Base-by-base conservation (phyloP, 1,140 invertebrate species). In the Psilanteris sp. region DNA sequence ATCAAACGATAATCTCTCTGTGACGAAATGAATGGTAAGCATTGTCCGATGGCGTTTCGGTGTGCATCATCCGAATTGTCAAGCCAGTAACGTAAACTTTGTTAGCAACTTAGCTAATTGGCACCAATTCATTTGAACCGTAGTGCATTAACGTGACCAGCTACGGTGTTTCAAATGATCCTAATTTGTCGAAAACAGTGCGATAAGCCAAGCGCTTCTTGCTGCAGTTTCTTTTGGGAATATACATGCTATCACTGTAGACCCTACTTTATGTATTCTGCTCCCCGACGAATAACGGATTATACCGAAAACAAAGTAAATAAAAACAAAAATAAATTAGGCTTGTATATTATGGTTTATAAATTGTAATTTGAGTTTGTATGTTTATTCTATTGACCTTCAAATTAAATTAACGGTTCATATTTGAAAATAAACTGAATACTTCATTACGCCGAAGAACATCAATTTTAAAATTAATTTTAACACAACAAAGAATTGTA, bases 101-200 rank as follows among this genome's bases (percentile, higher is more conserved):
- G 55, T 79, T 70, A 57, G 20, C 13, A 73, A 77, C 55, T 77
- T 68, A 43, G 62, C 62, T 68, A 79, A 79, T 80, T 79, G 67
- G 66, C 43, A 50, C 46, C 41, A 55, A 77, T 75, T 68, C 26
- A 55, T 39, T 61, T 55, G 68, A 73, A 78, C 76, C 67, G 71
- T 44, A 48, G 73, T 78, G 78, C 68, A 80, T 77, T 73, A 68
- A 59, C 39, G 29, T 77, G 26, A 15, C 36, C 36, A 26, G 54
- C 13, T 18, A 59, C 55, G 52, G 70, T 31, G 67, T 79, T 76
- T 59, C 52, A 81, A 83, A 83, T 82, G 77, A 79, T 79, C 75
- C 68, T 78, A 78, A 82, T 83, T 83, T 83, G 81, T 82, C 77
- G 78, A 76, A 79, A 80, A 83, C 64, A 64, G 74, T 54, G 73